Percentiles rank a stretch among this genome's conserved stretches.
Evolutionary conservation across 1,140 invertebrate genomes (phyloP).

Genomic region (Xylocopa sonorina): DNA sequence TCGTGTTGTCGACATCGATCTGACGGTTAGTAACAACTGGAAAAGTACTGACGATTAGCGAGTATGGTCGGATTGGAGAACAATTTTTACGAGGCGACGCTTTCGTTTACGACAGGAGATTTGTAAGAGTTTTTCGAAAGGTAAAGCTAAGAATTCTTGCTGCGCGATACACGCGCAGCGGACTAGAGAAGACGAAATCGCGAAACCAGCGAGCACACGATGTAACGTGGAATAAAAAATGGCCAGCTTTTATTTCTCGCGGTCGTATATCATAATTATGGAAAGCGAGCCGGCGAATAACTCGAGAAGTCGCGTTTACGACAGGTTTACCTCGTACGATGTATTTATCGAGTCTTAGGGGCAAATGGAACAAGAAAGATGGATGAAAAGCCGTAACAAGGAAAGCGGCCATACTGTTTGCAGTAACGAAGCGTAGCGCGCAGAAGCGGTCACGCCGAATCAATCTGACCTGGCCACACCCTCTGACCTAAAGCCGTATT

Average conservation of each 20-base stretch:
- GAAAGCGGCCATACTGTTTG: slow-evolving; percentile 74
- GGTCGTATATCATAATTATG: slow-evolving; percentile 51
- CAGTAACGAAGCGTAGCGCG: slow-evolving; percentile 75
- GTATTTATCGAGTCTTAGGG: slow-evolving; percentile 43
- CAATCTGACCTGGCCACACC: slow-evolving; percentile 80
- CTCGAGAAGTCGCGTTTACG: slow-evolving; percentile 25
- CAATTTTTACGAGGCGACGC: too few relatives aligned
- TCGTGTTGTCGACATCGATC: too few relatives aligned
- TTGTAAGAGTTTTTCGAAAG: too few relatives aligned
- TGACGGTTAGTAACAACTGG: not conserved
- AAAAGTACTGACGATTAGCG: not conserved
- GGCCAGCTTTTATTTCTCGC: too few relatives aligned
- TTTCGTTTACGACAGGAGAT: too few relatives aligned
- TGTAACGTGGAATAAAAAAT: too few relatives aligned
- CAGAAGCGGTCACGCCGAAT: slow-evolving; percentile 77
- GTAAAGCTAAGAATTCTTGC: too few relatives aligned
- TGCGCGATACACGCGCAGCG: too few relatives aligned
- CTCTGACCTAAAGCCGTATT: slow-evolving; percentile 79
- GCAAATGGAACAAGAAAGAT: slow-evolving; percentile 42
- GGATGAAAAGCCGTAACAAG: slow-evolving; percentile 46
- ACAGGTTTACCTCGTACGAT: slow-evolving; percentile 46
- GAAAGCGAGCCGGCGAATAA: slow-evolving; percentile 36
- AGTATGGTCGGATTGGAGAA: too few relatives aligned
- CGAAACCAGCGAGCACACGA: too few relatives aligned
- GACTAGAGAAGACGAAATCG: too few relatives aligned